These are phyloP conservation scores for Mnemiopsis leidyi DNA, from an alignment of 37 sponge, comb jelly and placozoan species.

Conservation along the genomic window DNA sequence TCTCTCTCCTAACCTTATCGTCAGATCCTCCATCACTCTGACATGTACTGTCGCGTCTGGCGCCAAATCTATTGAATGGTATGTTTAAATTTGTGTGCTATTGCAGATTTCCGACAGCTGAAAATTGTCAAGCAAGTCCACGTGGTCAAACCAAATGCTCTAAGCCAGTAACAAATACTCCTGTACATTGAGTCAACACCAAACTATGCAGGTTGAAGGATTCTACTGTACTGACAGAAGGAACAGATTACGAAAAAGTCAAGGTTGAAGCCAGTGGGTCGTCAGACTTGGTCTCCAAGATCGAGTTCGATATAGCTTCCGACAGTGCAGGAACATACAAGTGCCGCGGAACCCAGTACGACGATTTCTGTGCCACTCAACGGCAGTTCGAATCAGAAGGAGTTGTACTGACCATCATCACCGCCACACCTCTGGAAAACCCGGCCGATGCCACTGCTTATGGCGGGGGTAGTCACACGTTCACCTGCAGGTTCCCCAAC, in stretches of 20 bases:
- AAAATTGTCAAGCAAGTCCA: too few species aligned
- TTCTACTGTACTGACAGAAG: not conserved
- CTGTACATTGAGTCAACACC: too few species aligned
- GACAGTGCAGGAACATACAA: not conserved
- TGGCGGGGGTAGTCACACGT: not conserved
- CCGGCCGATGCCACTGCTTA: not conserved
- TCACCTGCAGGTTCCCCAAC: conserved; percentile 21
- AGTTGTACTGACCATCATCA: not conserved
- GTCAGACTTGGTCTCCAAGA: not conserved
- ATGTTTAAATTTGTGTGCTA: too few species aligned
- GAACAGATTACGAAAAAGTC: not conserved
- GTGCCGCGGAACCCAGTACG: not conserved
- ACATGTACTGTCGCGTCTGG: not conserved
- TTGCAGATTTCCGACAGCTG: too few species aligned
- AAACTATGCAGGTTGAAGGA: conserved; percentile 12
- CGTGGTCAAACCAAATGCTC: too few species aligned
- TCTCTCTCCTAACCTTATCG: not conserved
- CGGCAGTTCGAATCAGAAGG: not conserved
- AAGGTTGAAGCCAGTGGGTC: not conserved
- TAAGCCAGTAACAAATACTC: too few species aligned
- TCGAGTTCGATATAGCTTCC: not conserved
- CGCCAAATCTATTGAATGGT: not conserved
- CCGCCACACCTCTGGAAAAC: not conserved
- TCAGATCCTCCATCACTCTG: not conserved
- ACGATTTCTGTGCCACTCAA: not conserved